Evolutionary conservation across 2,113 vertebrate genomes (phyloP).

Genomic region (Gopherus flavomarginatus): DNA sequence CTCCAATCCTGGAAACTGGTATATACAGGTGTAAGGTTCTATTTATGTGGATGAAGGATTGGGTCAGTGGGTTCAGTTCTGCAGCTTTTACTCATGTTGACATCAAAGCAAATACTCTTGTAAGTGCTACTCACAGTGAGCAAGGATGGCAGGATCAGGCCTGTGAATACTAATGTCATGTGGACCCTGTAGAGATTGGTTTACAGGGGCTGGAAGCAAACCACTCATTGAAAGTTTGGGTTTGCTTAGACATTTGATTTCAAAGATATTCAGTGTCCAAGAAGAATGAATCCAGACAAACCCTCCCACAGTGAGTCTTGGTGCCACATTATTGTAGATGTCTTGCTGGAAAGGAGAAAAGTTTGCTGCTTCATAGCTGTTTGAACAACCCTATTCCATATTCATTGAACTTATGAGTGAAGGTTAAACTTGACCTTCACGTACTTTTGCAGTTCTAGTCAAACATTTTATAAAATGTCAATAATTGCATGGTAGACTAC

Average conservation of each 20-base stretch:
- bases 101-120: rapidly evolving
- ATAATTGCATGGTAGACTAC: neutral
- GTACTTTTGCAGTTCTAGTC: neutral
- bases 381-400: neutral
- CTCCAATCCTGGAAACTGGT: neutral
- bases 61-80: neutral
- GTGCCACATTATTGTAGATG: too few species aligned
- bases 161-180: neutral
- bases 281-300: too few species aligned
- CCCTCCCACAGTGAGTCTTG: too few species aligned
- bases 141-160: neutral
- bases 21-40: neutral
- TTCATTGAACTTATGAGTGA: neutral
- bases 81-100: neutral
- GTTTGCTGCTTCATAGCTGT: neutral
- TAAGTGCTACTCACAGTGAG: neutral
- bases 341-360: neutral
- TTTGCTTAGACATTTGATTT: too few species aligned
- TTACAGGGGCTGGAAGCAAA: neutral
- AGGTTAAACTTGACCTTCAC: neutral
- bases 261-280: too few species aligned
- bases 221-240: too few species aligned
- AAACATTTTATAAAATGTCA: neutral
- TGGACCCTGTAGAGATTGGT: neutral
- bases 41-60: neutral